These are phyloP conservation scores for Porites rus DNA, from an alignment of 92 coral and sea anemone species.

Conservation along the genomic window DNA sequence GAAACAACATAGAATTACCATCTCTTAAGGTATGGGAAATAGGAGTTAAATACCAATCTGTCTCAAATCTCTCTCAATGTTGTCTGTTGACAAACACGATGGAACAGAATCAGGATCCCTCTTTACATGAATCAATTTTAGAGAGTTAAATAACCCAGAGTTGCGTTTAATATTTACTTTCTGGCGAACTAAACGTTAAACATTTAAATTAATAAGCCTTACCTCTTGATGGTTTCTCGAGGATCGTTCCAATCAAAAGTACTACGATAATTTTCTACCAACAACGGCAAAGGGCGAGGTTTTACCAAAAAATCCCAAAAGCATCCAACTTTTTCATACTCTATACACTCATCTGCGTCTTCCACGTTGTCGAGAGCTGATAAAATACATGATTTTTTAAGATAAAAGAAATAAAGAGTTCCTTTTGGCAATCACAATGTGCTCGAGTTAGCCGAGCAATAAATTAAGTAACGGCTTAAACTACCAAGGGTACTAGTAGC, in stretches of 20 bases:
- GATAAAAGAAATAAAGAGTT: not conserved
- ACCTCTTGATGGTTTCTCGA: conserved; percentile 10
- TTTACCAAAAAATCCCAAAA: not conserved
- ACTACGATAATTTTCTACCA: conserved; percentile 14
- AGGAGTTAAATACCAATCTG: not conserved
- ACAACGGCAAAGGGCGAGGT: conserved; percentile 29
- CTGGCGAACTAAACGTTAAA: no score
- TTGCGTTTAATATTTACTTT: no score
- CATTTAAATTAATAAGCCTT: not conserved
- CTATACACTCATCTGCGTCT: not conserved
- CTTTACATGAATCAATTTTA: no score
- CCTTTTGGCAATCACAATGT: no score
- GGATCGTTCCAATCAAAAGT: not conserved
- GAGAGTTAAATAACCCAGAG: no score
- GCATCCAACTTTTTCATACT: conserved; percentile 40
- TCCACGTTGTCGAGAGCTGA: not conserved
- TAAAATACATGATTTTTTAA: not conserved
- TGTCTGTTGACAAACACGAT: no score
- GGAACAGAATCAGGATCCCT: no score
- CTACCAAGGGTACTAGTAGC: no score
- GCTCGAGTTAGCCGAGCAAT: no score
- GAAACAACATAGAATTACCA: not conserved
- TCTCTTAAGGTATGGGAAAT: not conserved
- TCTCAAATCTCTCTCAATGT: conserved; percentile 15
- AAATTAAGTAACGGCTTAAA: no score